phyloP scores from a whole-genome alignment of 1,140 invertebrate species.

The Chlorops oryzae region DNA sequence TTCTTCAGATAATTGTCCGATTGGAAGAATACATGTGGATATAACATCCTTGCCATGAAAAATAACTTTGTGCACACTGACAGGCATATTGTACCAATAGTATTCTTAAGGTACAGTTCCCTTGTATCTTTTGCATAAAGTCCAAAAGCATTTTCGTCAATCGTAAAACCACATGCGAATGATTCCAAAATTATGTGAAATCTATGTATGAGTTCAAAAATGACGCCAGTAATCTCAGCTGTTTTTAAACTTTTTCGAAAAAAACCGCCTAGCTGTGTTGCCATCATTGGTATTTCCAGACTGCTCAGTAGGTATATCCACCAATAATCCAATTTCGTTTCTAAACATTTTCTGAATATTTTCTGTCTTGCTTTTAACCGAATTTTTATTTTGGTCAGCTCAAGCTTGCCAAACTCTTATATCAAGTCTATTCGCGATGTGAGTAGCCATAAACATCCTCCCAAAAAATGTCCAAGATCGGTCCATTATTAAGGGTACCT shows the following conservation, averaged over 20 bases:
- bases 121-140: conserved; percentile 4
- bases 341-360: conserved; percentile 21
- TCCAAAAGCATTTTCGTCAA: neutral
- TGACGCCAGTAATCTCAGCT: neutral
- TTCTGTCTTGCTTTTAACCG: neutral
- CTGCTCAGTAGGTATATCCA: conserved; percentile 24
- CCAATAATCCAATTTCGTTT: conserved; percentile 24
- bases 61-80: conserved; percentile 28
- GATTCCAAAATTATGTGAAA: conserved; percentile 11
- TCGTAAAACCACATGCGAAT: neutral
- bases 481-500: no score
- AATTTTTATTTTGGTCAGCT: neutral
- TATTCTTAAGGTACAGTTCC: conserved; percentile 8
- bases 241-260: conserved; percentile 14
- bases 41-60: conserved; percentile 28
- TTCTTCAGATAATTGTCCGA: conserved; percentile 39
- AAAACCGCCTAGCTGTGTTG: conserved; percentile 42
- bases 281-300: conserved; percentile 43
- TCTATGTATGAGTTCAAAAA: neutral
- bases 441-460: neutral
- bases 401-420: neutral
- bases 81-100: conserved; percentile 26
- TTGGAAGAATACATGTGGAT: conserved; percentile 23
- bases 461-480: neutral
- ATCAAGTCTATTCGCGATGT: neutral